Conservation (phyloP, 2,797 vertebrate species). For the Loris lydekkerianus region DNA sequence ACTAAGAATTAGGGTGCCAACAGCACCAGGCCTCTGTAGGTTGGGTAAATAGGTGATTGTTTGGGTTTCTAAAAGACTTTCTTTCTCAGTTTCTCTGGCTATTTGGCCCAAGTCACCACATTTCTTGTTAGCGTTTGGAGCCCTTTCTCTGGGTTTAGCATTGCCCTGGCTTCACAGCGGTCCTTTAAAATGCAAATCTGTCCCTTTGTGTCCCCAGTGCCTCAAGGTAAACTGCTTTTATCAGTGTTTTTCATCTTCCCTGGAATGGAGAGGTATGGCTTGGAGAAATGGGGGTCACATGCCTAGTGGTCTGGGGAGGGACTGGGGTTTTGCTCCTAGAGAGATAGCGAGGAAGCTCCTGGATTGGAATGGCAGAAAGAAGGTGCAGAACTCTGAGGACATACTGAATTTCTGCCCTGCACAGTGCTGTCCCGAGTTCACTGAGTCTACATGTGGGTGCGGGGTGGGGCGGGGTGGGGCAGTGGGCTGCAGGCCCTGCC, state of each 20-base stretch:
- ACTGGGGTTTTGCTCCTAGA: too few species aligned
- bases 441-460: background rate
- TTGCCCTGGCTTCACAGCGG: background rate
- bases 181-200: conserved; percentile 34
- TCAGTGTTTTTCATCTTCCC: background rate
- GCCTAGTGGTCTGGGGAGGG: background rate
- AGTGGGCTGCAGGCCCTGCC: background rate
- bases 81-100: background rate
- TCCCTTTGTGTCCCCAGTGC: background rate
- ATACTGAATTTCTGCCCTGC: background rate
- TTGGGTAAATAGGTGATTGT: background rate
- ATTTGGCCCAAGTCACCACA: background rate
- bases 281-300: background rate
- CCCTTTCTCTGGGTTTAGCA: background rate
- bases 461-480: too few species aligned
- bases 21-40: background rate
- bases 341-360: background rate
- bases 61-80: background rate
- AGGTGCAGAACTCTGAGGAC: rapidly evolving
- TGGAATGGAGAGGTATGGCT: background rate
- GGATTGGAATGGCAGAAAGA: background rate
- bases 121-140: background rate
- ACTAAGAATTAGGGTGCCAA: background rate
- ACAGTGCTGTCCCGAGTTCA: rapidly evolving
- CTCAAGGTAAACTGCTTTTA: background rate